Evolutionary conservation across 1,140 invertebrate species (phyloP), one percentile per base, ranked within the genome.

Genomic region (Schlechtendalia chinensis): DNA sequence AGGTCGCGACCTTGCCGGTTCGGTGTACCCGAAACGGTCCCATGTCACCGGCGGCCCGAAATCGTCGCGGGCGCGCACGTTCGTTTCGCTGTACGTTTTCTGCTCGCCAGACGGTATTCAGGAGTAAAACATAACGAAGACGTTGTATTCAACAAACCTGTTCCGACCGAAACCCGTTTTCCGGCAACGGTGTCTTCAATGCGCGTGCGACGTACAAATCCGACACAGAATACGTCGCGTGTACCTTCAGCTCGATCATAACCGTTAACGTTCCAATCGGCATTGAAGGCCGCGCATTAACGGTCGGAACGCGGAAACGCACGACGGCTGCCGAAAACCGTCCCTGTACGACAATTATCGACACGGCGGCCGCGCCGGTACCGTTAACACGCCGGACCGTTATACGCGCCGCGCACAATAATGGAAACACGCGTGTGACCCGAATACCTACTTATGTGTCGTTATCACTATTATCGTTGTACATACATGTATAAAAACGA

Each of bases 361-460:
- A n/a, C n/a, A n/a, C n/a, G n/a, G n/a, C n/a, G n/a, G n/a, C n/a
- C n/a, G n/a, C n/a, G n/a, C n/a, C 19, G 63, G n/a, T 79, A 79
- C 75, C 75, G 75, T 79, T 79, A 79, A n/a, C 8, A 12, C 29
- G 39, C 58, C n/a, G 39, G 39, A 79, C 75, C 75, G 75, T 79
- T 79, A 79, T 79, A 54, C 4, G 11, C 16, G n/a, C 69, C 16
- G n/a, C 69, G 19, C 22, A 71, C 69, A 72, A 72, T 72, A 24
- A 12, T 53, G 24, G 47, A 17, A 54, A 72, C 50, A n/a, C 22
- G 45, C 39, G 32, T 50, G 75, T 79, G 75, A 79, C 75, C 75
- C 75, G 5, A 19, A 63, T 79, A 79, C 75, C 75, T 79, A 79
- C 58, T 79, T 79, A n/a, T 32, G 12, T 67, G 47, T 47, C 56